Base-by-base conservation (phyloP, 2,888 invertebrate genomes). In the Pseudolycoriella hygida region DNA sequence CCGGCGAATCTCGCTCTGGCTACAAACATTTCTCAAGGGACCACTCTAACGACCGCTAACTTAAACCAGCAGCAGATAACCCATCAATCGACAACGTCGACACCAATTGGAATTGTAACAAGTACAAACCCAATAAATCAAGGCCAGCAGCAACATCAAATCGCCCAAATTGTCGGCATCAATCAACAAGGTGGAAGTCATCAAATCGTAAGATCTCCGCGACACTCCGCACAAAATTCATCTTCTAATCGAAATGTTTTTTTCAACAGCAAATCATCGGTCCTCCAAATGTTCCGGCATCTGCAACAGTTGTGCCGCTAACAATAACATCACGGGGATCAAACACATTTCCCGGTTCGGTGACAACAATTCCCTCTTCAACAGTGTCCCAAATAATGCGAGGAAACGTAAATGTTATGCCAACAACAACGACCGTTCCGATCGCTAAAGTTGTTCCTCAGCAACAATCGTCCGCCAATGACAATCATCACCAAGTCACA, bases 391-490 rank as follows among this genome's bases (percentile, higher is more conserved):
- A 45, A 34, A 41, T 40, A 3, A 19, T 45, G 6, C 43, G 40
- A 2, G 43, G 43, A 10, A 43, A 20, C 32, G 34, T 48, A 11
- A 45, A 38, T 11, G 38, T 42, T 4, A 25, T 42, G 3, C 34
- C 48, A 12, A 20, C 46, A 17, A 37, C 51, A n/a, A 48, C 50
- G 34, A 55, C 61, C 8, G 55, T 63, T 18, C 61, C 63, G 0
- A 61, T 63, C 17, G 62, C 62, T 6, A 65, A 64, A 49, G 60
- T 66, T 51, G 56, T 64, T 51, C 53, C 62, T 1, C 60, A 60
- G 30, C 52, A 56, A 11, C 51, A 56, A 40, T 41, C 51, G 11
- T 20, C 41, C 2, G 15, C 38, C 3, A 39, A 17, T 20, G 39
- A 39, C n/a, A 17, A 48, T 47, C 15, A 47, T 32, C 40, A 31